These are phyloP conservation scores for Macrophya alboannulata DNA, from an alignment of 2,888 invertebrate genomes.

Conservation along the genomic window DNA sequence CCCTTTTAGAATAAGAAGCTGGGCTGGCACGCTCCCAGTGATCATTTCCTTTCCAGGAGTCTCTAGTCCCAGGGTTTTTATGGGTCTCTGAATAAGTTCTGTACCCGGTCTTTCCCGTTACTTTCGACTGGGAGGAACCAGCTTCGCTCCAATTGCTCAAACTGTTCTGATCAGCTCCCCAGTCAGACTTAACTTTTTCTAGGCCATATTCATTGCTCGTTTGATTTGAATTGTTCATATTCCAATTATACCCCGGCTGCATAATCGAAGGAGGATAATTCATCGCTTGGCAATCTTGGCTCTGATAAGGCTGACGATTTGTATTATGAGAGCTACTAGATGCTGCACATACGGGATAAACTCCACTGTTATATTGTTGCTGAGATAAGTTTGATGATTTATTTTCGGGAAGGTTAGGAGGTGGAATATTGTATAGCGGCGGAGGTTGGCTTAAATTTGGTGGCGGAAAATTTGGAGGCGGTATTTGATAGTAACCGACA, in stretches of 20 bases:
- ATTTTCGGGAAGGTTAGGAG: constrained; percentile 61
- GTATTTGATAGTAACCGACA: constrained; percentile 67
- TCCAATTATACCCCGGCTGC: constrained; percentile 66
- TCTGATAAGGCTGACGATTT: neutral
- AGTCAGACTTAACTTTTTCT: constrained; percentile 45
- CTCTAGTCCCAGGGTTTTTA: neutral
- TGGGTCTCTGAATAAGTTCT: neutral
- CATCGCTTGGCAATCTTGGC: constrained; percentile 58
- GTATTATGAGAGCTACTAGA: neutral
- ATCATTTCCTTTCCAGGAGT: neutral
- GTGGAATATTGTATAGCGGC: constrained; percentile 64
- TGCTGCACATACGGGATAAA: neutral
- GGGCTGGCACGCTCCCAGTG: neutral
- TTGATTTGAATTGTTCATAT: constrained; percentile 60
- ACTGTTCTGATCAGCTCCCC: constrained; percentile 48
- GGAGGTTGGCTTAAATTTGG: constrained; percentile 68
- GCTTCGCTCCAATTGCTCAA: neutral
- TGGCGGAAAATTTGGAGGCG: constrained; percentile 71
- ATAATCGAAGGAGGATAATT: neutral
- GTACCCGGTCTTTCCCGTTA: neutral
- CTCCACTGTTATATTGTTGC: neutral
- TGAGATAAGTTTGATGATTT: constrained; percentile 49
- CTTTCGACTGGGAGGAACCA: neutral
- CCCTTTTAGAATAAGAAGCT: constrained; percentile 38
- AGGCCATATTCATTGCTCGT: constrained; percentile 59